Percentiles rank a stretch among this genome's conserved stretches.
Conservation (phyloP, 1,140 invertebrate genomes). For the Schlechtendalia chinensis region DNA sequence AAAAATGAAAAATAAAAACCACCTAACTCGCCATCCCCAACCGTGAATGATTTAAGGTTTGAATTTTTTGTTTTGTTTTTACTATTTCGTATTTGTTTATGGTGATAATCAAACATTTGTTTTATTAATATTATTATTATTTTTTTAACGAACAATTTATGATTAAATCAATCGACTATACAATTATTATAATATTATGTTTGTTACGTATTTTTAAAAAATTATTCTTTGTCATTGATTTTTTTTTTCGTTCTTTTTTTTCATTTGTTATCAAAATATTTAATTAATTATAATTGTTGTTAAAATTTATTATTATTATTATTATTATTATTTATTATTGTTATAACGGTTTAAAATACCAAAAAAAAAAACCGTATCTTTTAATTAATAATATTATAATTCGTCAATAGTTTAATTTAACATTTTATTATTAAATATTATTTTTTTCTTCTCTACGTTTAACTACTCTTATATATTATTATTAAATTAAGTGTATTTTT, state of each 20-base stretch:
- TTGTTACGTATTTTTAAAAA: constrained; percentile 49
- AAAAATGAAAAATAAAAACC: not conserved
- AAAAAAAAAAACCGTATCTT: constrained; percentile 39
- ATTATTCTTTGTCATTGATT: constrained; percentile 44
- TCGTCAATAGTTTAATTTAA: constrained; percentile 46
- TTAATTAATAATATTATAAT: constrained; percentile 48
- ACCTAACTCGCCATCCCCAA: not conserved
- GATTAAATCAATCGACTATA: constrained; percentile 37
- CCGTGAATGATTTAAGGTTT: constrained; percentile 15
- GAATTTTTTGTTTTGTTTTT: constrained; percentile 13
- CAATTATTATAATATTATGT: constrained; percentile 29
- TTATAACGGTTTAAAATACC: constrained; percentile 42
- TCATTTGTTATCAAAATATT: constrained; percentile 49
- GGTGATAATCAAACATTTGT: constrained; percentile 27
- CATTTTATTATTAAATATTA: constrained; percentile 23
- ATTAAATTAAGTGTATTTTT: not conserved
- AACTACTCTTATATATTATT: not conserved
- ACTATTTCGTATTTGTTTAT: constrained; percentile 33
- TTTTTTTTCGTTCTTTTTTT: constrained; percentile 43
- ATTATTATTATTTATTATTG: constrained; percentile 48
- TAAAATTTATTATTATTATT: constrained; percentile 25
- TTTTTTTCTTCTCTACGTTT: constrained; percentile 20
- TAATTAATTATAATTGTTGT: constrained; percentile 48
- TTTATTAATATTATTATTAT: constrained; percentile 33
- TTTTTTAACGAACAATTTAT: constrained; percentile 44